Evolutionary conservation across 2,888 invertebrate genomes (phyloP).

Genomic region (Conistra vaccinii): DNA sequence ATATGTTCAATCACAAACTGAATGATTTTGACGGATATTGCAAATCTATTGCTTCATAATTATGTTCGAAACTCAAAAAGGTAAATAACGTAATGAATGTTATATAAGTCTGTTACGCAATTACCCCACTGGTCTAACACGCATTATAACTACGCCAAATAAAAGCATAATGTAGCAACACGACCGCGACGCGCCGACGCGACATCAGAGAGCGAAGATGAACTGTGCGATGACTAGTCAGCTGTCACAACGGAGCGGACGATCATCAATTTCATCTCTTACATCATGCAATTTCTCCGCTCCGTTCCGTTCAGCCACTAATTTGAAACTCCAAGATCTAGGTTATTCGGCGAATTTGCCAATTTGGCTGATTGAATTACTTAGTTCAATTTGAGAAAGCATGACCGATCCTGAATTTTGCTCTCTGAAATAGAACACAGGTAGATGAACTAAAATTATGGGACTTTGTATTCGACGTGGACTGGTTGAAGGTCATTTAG

Average conservation of each 20-base stretch:
- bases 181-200: no score
- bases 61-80: no score
- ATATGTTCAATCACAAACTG: no score
- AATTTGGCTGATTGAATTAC: constrained; percentile 44
- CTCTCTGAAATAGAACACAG: constrained; percentile 1
- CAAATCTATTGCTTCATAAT: no score
- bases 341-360: constrained; percentile 24
- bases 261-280: constrained; percentile 9
- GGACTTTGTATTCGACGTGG: background rate
- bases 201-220: background rate
- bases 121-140: no score
- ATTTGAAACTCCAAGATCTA: constrained; percentile 22
- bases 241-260: constrained; percentile 2
- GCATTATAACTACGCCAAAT: background rate
- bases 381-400: constrained; percentile 28
- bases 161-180: background rate
- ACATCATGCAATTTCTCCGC: background rate
- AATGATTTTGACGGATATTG: no score
- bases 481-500: background rate
- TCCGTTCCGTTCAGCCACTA: background rate
- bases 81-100: no score
- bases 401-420: constrained; percentile 28
- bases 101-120: no score
- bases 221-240: background rate
- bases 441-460: background rate